Evolutionary conservation across 2,113 vertebrate genomes (phyloP).

Genomic region (Gobius niger): DNA sequence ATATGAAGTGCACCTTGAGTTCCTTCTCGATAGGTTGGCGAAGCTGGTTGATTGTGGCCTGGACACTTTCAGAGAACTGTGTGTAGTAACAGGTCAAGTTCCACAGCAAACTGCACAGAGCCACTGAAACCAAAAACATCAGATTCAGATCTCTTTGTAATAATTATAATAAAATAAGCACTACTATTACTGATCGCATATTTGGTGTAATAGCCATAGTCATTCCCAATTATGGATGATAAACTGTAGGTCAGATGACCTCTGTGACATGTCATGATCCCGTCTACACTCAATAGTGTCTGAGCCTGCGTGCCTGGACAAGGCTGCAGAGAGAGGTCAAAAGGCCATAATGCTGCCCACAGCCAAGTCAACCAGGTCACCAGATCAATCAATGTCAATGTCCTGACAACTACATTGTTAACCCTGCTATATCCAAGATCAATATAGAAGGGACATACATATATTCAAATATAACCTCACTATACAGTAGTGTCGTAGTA

Average conservation of each 20-base stretch:
- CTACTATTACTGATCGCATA: neutral
- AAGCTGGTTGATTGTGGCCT: conserved; percentile 82
- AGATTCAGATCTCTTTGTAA: neutral
- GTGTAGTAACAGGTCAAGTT: conserved; percentile 92
- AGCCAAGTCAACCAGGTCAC: neutral
- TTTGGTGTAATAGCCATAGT: neutral
- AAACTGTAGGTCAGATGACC: neutral
- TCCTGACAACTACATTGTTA: neutral
- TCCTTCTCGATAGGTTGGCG: conserved; percentile 94
- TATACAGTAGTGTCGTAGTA: too few relatives aligned
- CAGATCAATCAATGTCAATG: conserved; percentile 16
- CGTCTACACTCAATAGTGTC: neutral
- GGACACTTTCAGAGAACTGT: conserved; percentile 86
- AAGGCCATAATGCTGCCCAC: neutral
- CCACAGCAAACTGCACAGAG: conserved; percentile 89
- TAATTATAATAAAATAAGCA: neutral
- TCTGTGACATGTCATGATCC: neutral
- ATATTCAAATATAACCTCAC: too few relatives aligned
- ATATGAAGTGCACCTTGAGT: conserved; percentile 81
- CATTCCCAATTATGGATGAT: neutral
- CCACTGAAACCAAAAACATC: conserved; percentile 67
- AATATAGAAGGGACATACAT: too few relatives aligned
- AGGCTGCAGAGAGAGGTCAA: neutral
- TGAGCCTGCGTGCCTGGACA: neutral
- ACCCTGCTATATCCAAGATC: too few relatives aligned